Percentiles rank a stretch among this genome's conserved stretches.
phyloP scores from a whole-genome alignment of 2,113 vertebrate genomes.

The Illadopsis cleaveri region DNA sequence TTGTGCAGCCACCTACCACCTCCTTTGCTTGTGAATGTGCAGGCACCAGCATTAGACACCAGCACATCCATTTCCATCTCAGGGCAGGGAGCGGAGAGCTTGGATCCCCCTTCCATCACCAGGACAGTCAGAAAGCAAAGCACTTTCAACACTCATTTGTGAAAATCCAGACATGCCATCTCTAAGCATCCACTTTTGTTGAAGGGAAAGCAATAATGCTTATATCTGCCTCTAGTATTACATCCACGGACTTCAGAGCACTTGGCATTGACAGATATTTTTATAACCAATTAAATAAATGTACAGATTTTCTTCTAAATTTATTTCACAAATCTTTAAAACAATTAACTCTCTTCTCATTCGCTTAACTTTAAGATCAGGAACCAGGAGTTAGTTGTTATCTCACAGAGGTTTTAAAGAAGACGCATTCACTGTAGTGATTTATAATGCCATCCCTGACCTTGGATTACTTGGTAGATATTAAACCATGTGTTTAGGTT shows the following conservation, averaged over 20 bases:
- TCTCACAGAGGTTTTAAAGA: neutral
- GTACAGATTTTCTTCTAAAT: neutral
- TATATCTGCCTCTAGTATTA: neutral
- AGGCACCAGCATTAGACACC: neutral
- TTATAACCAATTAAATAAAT: neutral
- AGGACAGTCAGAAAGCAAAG: neutral
- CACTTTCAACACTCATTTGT: neutral
- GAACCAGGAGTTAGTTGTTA: neutral
- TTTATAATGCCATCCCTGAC: neutral
- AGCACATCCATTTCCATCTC: neutral
- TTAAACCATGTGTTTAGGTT: neutral
- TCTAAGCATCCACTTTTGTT: neutral
- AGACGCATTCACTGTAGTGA: neutral
- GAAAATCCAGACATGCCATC: neutral
- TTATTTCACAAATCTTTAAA: neutral
- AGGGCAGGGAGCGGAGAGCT: neutral
- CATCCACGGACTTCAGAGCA: neutral
- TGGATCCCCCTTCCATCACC: neutral
- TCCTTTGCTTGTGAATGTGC: neutral
- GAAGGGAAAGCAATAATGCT: neutral
- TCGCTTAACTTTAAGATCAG: neutral
- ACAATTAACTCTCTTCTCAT: neutral
- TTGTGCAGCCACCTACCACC: neutral
- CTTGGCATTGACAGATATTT: neutral
- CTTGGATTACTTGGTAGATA: neutral